phyloP scores from a whole-genome alignment of 2,888 invertebrate genomes.

The Nephrocerus scutellatus region DNA sequence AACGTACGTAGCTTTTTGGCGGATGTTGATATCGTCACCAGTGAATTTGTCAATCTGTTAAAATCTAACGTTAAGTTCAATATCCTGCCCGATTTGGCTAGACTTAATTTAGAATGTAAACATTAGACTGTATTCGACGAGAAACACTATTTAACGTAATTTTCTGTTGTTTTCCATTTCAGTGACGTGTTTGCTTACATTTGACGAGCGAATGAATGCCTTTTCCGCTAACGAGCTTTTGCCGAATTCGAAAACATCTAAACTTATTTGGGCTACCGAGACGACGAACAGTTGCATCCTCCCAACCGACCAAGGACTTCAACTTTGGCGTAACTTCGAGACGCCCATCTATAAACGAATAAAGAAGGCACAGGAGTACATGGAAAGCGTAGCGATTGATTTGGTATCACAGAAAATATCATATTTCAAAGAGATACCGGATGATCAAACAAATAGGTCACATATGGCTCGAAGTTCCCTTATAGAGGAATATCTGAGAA shows the following conservation, averaged over 20 bases:
- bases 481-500: slow-evolving; percentile 61
- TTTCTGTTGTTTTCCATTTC: slow-evolving; percentile 32
- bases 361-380: slow-evolving; percentile 59
- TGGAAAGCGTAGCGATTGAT: slow-evolving; percentile 65
- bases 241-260: slow-evolving; percentile 57
- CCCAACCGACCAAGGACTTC: slow-evolving; percentile 46
- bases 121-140: not conserved
- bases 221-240: slow-evolving; percentile 57
- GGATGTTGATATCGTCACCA: slow-evolving; percentile 57
- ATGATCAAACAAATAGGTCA: not conserved
- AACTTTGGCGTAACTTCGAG: slow-evolving; percentile 60
- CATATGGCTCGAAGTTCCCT: slow-evolving; percentile 48
- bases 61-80: slow-evolving; percentile 50
- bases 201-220: slow-evolving; percentile 62
- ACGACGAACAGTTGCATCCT: slow-evolving; percentile 57
- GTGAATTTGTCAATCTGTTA: slow-evolving; percentile 57
- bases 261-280: slow-evolving; percentile 65
- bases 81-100: slow-evolving; percentile 62
- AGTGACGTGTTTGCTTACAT: slow-evolving; percentile 69
- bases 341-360: slow-evolving; percentile 68
- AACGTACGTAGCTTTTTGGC: slow-evolving; percentile 61
- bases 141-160: not conserved
- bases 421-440: slow-evolving; percentile 45
- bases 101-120: slow-evolving; percentile 73
- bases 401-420: slow-evolving; percentile 55